Conservation (phyloP, 2,888 invertebrate species). For the Tridacna crocea region DNA sequence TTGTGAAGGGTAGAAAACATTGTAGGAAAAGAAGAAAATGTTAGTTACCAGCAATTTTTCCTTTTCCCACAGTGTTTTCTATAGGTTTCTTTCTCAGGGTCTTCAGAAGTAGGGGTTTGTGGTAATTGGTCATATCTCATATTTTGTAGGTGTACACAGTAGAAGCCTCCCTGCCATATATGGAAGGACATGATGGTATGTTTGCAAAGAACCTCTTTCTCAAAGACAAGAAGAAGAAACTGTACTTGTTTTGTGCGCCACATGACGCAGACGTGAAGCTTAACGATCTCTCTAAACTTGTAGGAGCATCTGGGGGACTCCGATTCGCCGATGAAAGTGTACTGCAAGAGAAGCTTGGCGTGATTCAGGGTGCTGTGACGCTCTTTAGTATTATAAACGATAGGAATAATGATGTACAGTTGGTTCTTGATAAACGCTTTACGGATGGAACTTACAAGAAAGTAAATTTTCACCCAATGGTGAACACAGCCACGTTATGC, state of each 20-base stretch:
- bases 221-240: slow-evolving; percentile 82
- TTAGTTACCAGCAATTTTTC: too few relatives aligned
- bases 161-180: slow-evolving; percentile 80
- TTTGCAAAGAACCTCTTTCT: slow-evolving; percentile 83
- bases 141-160: slow-evolving; percentile 82
- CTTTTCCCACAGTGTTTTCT: too few relatives aligned
- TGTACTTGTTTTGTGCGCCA: slow-evolving; percentile 81
- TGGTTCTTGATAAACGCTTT: slow-evolving; percentile 76
- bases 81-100: too few relatives aligned
- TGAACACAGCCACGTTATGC: slow-evolving; percentile 78
- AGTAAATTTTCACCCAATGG: slow-evolving; percentile 82
- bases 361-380: slow-evolving; percentile 83
- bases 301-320: slow-evolving; percentile 80
- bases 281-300: slow-evolving; percentile 78
- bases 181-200: slow-evolving; percentile 76
- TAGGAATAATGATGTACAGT: slow-evolving; percentile 74
- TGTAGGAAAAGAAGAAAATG: too few relatives aligned
- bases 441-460: slow-evolving; percentile 69
- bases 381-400: slow-evolving; percentile 83
- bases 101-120: too few relatives aligned
- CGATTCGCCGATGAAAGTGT: slow-evolving; percentile 81
- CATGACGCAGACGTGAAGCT: slow-evolving; percentile 81
- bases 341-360: slow-evolving; percentile 80
- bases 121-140: too few relatives aligned
- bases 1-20: too few relatives aligned